phyloP scores from a whole-genome alignment of 2,888 invertebrate genomes.

The Tillus elongatus region DNA sequence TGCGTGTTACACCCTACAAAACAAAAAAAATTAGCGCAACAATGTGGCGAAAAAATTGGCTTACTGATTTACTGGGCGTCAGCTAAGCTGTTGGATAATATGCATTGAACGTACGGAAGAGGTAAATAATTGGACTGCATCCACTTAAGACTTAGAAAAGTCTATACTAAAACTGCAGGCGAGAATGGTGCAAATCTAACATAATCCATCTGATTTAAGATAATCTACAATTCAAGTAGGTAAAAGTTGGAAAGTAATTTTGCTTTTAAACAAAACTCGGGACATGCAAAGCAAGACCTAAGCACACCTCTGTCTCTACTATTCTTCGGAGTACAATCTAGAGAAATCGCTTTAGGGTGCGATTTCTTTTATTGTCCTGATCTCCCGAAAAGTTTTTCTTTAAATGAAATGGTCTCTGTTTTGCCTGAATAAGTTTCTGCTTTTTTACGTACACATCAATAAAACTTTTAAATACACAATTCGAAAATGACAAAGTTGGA shows the following conservation, averaged over 20 bases:
- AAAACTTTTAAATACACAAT: conserved; percentile 16
- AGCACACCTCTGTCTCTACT: conserved; percentile 10
- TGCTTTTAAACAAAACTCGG: conserved; percentile 16
- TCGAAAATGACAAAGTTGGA: too few species aligned
- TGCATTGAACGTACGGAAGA: conserved; percentile 8
- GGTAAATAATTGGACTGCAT: background rate
- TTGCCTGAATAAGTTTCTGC: conserved; percentile 10
- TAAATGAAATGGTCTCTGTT: conserved; percentile 16
- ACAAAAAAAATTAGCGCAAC: too few species aligned
- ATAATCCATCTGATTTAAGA: conserved; percentile 9
- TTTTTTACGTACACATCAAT: conserved; percentile 13
- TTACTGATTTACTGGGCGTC: too few species aligned
- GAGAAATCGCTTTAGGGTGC: conserved; percentile 17
- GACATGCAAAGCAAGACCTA: conserved; percentile 12
- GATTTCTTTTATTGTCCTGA: conserved; percentile 20
- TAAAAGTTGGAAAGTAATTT: conserved; percentile 15
- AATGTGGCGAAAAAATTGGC: too few species aligned
- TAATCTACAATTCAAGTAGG: conserved; percentile 15
- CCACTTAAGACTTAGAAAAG: background rate
- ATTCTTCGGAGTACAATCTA: conserved; percentile 13
- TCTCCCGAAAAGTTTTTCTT: conserved; percentile 16
- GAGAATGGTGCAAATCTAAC: too few species aligned
- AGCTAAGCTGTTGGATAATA: too few species aligned
- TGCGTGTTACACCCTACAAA: too few species aligned
- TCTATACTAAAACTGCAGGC: background rate